phyloP scores from a whole-genome alignment of 2,797 vertebrate species.

The Numenius phaeopus region DNA sequence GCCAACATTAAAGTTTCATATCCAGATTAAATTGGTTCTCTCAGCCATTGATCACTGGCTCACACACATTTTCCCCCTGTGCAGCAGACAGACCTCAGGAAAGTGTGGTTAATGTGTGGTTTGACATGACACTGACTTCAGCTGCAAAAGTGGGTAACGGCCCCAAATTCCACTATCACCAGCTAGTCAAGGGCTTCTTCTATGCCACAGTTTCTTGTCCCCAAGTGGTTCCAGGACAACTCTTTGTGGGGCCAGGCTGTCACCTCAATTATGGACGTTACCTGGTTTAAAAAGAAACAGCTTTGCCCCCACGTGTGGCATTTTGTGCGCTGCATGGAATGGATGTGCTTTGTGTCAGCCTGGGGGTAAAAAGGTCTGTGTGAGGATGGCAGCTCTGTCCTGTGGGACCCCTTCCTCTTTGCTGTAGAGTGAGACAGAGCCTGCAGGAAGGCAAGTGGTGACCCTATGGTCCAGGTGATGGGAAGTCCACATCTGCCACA shows the following conservation, averaged over 20 bases:
- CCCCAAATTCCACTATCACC: neutral
- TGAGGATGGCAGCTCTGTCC: neutral
- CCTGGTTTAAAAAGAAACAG: neutral
- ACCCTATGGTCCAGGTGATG: neutral
- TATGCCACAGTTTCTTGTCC: neutral
- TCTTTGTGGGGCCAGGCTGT: neutral
- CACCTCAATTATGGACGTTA: neutral
- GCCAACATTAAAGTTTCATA: neutral
- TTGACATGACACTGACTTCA: neutral
- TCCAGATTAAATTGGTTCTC: neutral
- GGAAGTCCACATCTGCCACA: neutral
- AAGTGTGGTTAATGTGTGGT: rapidly evolving
- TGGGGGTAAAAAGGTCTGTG: neutral
- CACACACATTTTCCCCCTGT: neutral
- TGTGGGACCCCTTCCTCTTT: neutral
- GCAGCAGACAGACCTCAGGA: neutral
- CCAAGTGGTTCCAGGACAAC: neutral
- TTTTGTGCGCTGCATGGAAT: rapidly evolving
- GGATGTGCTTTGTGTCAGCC: neutral
- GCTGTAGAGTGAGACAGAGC: neutral
- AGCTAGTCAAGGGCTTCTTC: neutral
- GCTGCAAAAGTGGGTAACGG: neutral
- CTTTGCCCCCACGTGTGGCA: neutral
- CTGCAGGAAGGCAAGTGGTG: neutral
- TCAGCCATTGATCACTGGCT: neutral